Evolutionary conservation across 92 coral and sea anemone species (phyloP).

Genomic region (Chrysogorgia sp.): DNA sequence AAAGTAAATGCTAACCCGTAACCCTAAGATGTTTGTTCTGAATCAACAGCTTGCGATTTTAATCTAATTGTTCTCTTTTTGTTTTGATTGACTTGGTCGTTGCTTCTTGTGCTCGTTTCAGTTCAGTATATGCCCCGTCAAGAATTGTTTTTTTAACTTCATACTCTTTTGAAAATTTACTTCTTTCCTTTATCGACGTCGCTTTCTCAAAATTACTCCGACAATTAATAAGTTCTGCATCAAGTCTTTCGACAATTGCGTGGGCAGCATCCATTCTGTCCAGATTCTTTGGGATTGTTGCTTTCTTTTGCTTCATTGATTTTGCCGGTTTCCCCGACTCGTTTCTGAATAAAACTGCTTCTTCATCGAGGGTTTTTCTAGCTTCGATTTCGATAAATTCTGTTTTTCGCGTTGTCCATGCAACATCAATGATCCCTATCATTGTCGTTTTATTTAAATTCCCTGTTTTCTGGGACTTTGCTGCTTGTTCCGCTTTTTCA

Average conservation of each 20-base stretch:
- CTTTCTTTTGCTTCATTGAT: constrained; percentile 44
- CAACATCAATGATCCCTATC: constrained; percentile 45
- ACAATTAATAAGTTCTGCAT: constrained; percentile 7
- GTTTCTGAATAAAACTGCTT: neutral
- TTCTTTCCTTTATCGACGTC: neutral
- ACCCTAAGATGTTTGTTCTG: too few species aligned
- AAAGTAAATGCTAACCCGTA: too few species aligned
- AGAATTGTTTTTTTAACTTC: constrained; percentile 23
- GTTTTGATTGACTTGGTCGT: constrained; percentile 48
- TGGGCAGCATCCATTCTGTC: constrained; percentile 59
- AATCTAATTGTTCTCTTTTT: neutral
- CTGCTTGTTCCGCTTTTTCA: constrained; percentile 38
- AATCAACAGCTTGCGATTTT: too few species aligned
- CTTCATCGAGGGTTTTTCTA: constrained; percentile 16
- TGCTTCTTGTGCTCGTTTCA: constrained; percentile 65
- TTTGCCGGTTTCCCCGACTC: neutral
- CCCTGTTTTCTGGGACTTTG: constrained; percentile 7
- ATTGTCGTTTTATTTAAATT: constrained; percentile 7
- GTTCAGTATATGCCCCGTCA: constrained; percentile 61
- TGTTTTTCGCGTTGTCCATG: constrained; percentile 49
- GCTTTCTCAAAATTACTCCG: constrained; percentile 12
- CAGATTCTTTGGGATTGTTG: too few species aligned
- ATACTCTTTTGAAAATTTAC: neutral
- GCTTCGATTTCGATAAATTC: constrained; percentile 42
- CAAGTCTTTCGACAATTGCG: constrained; percentile 30